Base-by-base conservation (phyloP, 2,113 vertebrate species). In the Morone saxatilis region DNA sequence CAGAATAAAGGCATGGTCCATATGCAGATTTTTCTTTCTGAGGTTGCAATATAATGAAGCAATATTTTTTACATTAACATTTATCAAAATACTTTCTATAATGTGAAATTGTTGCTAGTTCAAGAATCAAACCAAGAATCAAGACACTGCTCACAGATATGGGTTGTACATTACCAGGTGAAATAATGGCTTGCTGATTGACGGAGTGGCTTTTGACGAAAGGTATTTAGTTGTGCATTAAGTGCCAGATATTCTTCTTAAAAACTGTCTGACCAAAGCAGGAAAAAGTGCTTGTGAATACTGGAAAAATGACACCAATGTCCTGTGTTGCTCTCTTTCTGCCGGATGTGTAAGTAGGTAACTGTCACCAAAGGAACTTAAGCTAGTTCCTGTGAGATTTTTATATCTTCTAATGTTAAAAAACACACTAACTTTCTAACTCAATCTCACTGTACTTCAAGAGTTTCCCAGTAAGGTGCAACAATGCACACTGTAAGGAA, bases 401-500 rank as follows among this genome's bases (percentile, higher is more conserved):
- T 62, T 67, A 56, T 57, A 51, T 47, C 62, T 9, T 31, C 59
- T 62, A 56, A 71, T 87, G 63, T 69, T 83, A 11, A 65, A 66
- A 80, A 65, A 13, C 3, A 14, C 31, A 25, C 80, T 43, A 76
- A 41, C 17, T 16, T 10, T 69, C 41, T 25, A 70, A 53, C 31
- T 31, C 31, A 31, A 31, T 31, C 31, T 31, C 45, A 36, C 16
- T 63, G 19, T 14, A 17, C 25, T 61, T 71, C 22, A 78, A 48
- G 31, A 51, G 38, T 60, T 76, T 14, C 62, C 50, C 25, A 36
- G 16, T n/a, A 70, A 31, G 2, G 31, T 31, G 31, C 31, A 84
- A 61, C 11, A 81, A 78, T 51, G 43, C 54, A 86, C 66, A 66
- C 54, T 50, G 16, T 70, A 77, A 86, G 66, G 3, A 81, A 96